Base-by-base conservation (phyloP, 2,888 invertebrate species). In the Dasypolia templi region DNA sequence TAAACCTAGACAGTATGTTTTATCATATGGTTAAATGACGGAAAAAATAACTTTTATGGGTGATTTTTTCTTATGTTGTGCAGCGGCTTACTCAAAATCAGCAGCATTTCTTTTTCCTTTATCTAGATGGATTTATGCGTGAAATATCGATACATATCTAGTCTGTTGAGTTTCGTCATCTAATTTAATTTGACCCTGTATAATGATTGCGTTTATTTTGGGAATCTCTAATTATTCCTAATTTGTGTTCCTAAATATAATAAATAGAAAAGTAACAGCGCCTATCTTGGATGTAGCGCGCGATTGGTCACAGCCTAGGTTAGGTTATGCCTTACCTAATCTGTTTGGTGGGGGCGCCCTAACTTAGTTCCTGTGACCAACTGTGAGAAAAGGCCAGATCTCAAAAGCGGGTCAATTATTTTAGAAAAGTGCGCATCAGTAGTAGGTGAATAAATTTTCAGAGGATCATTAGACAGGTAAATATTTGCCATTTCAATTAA, bases 21-120 rank as follows among this genome's bases (percentile, higher is more conserved):
- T 79, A 78, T 77, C 80, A 85, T 85, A 80, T 35, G 80, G 76
- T 86, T 74, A 75, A 82, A 81, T 68, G 81, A 75, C 86, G 70
- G 90, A 90, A 88, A 89, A 26, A 68, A 14, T 72, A 68, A 12
- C 77, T 88, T 89, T 89, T 90, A 90, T 81, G 86, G 81, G 77
- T 84, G 77, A 88, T 85, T 87, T 88, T 88, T 83, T 81, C 83
- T 75, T 83, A 79, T 82, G 75, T 49, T 59, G 76, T 74, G 87
- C 85, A 84, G 65, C 68, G 79, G 70, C 53, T 39, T 63, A 75
- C 78, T 59, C 68, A 56, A 49, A 80, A 59, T 51, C 11, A 17
- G 11, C 17, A 39, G 22, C 6, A 32, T 12, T 26, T 0, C 19
- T 26, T 42, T 29, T 4, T 1, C 1, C 12, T 22, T 62, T 32